A percentile compares a stretch with the other conserved stretches of the same genome.
phyloP scores from a whole-genome alignment of 2,113 vertebrate genomes.

The Corydoras sp. region DNA sequence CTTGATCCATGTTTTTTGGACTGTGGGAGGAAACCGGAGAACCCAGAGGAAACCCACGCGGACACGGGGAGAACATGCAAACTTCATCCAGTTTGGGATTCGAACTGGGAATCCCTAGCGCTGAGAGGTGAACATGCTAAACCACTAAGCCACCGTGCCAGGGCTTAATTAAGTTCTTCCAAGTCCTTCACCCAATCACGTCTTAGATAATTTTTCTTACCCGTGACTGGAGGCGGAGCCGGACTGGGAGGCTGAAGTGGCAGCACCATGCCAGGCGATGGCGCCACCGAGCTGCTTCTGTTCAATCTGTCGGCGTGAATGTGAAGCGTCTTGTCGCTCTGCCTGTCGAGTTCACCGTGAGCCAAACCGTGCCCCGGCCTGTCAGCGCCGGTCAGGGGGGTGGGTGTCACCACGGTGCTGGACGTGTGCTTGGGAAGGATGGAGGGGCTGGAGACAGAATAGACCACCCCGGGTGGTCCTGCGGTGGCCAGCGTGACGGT shows the following conservation, averaged over 20 bases:
- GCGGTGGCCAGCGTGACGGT: slow-evolving; percentile 68
- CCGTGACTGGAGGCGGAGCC: slow-evolving; percentile 54
- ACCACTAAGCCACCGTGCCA: too few relatives aligned
- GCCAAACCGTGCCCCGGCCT: slow-evolving; percentile 15
- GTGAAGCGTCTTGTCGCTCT: slow-evolving; percentile 26
- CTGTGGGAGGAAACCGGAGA: too few relatives aligned
- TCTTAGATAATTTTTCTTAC: slow-evolving; percentile 36
- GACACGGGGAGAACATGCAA: too few relatives aligned
- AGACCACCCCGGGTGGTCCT: slow-evolving; percentile 70
- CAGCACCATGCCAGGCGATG: slow-evolving; percentile 51
- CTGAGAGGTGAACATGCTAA: too few relatives aligned
- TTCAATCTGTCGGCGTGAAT: slow-evolving; percentile 52
- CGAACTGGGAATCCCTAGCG: too few relatives aligned
- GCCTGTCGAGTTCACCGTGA: slow-evolving; percentile 34
- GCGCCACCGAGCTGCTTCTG: slow-evolving; percentile 55
- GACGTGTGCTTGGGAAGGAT: slow-evolving; percentile 71
- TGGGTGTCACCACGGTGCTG: slow-evolving; percentile 32
- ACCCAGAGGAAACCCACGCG: too few relatives aligned
- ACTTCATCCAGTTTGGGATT: too few relatives aligned
- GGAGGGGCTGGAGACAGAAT: slow-evolving; percentile 72
- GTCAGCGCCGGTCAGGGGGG: slow-evolving; percentile 20
- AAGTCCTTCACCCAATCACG: too few relatives aligned
- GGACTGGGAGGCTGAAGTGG: slow-evolving; percentile 59
- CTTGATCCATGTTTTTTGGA: too few relatives aligned
- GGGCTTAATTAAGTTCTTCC: too few relatives aligned